Evolutionary conservation across 2,888 invertebrate genomes (phyloP).

Genomic region (Peribatodes rhomboidaria): DNA sequence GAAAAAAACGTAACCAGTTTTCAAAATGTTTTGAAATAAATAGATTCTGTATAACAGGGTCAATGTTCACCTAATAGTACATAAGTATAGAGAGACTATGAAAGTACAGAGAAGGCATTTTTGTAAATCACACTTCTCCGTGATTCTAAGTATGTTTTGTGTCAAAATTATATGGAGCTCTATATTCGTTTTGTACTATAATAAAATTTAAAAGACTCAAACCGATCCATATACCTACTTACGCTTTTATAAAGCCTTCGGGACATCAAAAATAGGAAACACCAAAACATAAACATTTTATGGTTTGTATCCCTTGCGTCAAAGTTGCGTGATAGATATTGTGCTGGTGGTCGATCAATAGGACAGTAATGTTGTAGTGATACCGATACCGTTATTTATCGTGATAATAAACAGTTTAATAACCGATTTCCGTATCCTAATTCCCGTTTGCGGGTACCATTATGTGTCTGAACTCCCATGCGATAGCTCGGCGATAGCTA

Average conservation of each 20-base stretch:
- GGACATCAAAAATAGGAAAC: conserved; percentile 30
- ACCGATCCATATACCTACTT: neutral
- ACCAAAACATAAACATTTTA: conserved; percentile 55
- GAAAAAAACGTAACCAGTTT: no score
- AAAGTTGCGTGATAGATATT: conserved; percentile 60
- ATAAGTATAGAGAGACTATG: no score
- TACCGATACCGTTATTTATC: conserved; percentile 57
- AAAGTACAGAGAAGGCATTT: no score
- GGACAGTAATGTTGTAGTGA: conserved; percentile 45
- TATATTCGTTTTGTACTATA: neutral
- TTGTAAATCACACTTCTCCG: no score
- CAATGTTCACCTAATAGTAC: no score
- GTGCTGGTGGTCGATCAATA: conserved; percentile 57
- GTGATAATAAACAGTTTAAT: conserved; percentile 59
- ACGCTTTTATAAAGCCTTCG: conserved; percentile 5
- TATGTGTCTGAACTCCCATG: conserved; percentile 41
- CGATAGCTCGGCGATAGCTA: conserved; percentile 24
- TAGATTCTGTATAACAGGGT: no score
- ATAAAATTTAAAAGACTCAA: neutral
- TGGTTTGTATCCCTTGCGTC: conserved; percentile 53
- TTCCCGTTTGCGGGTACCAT: conserved; percentile 43
- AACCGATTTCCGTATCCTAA: conserved; percentile 51
- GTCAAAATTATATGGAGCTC: no score
- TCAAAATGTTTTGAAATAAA: no score
- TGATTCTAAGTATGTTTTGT: no score